A percentile compares a stretch with the other conserved stretches of the same genome.
Conservation (phyloP, 2,113 vertebrate species). For the Agelaius tricolor region DNA sequence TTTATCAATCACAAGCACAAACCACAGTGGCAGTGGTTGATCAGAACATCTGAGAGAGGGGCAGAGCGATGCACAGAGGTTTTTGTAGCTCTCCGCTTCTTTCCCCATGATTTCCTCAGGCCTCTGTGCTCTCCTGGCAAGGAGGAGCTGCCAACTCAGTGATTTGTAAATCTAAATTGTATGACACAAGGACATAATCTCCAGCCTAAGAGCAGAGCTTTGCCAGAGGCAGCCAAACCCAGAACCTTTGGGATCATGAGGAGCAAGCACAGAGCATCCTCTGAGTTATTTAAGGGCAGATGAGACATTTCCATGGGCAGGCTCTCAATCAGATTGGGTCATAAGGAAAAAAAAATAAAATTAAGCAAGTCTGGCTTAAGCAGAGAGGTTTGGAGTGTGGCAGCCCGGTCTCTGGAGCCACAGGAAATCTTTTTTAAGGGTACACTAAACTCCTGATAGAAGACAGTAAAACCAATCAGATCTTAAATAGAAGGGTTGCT, state of each 20-base stretch:
- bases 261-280: neutral
- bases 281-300: neutral
- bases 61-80: neutral
- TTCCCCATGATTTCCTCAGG: neutral
- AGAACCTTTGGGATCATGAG: neutral
- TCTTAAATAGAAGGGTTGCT: neutral
- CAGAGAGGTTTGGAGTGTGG: rapidly evolving
- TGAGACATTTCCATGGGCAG: neutral
- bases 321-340: neutral
- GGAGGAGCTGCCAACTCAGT: neutral
- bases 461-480: neutral
- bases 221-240: neutral
- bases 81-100: neutral
- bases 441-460: neutral
- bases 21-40: neutral
- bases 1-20: neutral
- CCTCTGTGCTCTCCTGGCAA: neutral
- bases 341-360: neutral
- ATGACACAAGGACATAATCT: rapidly evolving
- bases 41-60: neutral
- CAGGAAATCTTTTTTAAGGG: neutral
- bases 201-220: neutral
- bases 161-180: neutral
- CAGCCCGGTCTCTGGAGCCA: neutral
- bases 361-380: neutral